Percentiles rank a stretch among this genome's conserved stretches.
phyloP scores from a whole-genome alignment of 2,113 vertebrate species.

The Saguinus midas region DNA sequence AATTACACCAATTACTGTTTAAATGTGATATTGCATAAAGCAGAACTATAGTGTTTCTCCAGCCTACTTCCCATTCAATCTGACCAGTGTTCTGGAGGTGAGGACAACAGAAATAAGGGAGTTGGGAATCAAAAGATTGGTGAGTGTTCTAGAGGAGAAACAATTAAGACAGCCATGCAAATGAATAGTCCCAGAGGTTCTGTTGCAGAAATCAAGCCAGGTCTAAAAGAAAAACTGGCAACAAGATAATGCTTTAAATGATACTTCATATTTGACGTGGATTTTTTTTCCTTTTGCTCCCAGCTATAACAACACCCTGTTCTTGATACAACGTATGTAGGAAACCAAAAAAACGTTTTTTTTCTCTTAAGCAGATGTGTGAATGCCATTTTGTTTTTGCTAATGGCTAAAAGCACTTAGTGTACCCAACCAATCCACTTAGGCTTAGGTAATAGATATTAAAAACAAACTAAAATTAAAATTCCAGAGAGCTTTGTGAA shows the following conservation, averaged over 20 bases:
- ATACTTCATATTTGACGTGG: slow-evolving; percentile 26
- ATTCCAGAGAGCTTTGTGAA: neutral
- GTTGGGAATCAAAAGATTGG: neutral
- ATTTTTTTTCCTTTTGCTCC: slow-evolving; percentile 41
- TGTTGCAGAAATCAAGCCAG: neutral
- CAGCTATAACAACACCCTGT: slow-evolving; percentile 39
- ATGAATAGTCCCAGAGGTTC: neutral
- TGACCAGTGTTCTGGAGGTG: neutral
- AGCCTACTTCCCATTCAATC: neutral
- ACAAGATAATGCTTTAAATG: slow-evolving; percentile 38
- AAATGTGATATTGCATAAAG: neutral
- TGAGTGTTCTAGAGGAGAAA: neutral
- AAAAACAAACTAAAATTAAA: neutral
- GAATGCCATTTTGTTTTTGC: slow-evolving; percentile 19
- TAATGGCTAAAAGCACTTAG: neutral
- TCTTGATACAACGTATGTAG: neutral
- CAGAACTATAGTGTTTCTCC: neutral
- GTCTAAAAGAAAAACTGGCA: slow-evolving; percentile 15
- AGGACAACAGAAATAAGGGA: neutral
- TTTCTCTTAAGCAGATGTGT: neutral
- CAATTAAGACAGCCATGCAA: neutral
- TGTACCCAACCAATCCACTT: neutral
- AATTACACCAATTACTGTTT: neutral
- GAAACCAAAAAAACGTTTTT: neutral
- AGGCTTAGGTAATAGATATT: neutral